phyloP scores from a whole-genome alignment of 2,888 invertebrate species.

The Amphiduros pacificus region DNA sequence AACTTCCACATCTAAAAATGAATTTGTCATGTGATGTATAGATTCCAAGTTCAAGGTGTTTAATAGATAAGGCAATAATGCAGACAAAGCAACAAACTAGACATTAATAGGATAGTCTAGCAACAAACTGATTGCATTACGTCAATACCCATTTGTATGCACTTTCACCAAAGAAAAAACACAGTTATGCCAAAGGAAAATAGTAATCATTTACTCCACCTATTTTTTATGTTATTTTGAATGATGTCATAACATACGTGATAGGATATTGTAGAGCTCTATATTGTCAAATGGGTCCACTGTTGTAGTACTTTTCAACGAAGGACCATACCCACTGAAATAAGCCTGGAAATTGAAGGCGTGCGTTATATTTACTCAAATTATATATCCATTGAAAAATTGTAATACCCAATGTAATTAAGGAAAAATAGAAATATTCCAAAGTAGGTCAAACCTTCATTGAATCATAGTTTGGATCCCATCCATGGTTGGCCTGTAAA shows the following conservation, averaged over 20 bases:
- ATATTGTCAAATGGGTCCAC: conserved; percentile 60
- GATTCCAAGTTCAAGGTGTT: no score
- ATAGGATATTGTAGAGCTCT: conserved; percentile 61
- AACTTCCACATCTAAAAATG: no score
- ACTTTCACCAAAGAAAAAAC: no score
- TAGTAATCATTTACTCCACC: no score
- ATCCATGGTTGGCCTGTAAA: no score
- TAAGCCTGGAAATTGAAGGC: conserved; percentile 42
- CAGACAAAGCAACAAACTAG: no score
- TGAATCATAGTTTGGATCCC: conserved; percentile 27
- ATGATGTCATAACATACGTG: conserved; percentile 40
- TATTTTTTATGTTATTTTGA: not conserved
- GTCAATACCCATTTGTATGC: no score
- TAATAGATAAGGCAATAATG: no score
- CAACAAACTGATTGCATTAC: no score
- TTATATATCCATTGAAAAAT: conserved; percentile 44
- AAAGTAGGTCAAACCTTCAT: conserved; percentile 25
- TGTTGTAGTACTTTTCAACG: conserved; percentile 46
- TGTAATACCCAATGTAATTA: conserved; percentile 11
- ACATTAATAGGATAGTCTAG: no score
- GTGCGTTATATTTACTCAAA: not conserved
- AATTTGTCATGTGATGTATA: no score
- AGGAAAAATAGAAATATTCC: not conserved
- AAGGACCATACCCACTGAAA: conserved; percentile 60
- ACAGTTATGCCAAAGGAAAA: no score